These are phyloP conservation scores for Euspilapteryx auroguttella DNA, from an alignment of 2,888 invertebrate genomes.

Conservation along the genomic window DNA sequence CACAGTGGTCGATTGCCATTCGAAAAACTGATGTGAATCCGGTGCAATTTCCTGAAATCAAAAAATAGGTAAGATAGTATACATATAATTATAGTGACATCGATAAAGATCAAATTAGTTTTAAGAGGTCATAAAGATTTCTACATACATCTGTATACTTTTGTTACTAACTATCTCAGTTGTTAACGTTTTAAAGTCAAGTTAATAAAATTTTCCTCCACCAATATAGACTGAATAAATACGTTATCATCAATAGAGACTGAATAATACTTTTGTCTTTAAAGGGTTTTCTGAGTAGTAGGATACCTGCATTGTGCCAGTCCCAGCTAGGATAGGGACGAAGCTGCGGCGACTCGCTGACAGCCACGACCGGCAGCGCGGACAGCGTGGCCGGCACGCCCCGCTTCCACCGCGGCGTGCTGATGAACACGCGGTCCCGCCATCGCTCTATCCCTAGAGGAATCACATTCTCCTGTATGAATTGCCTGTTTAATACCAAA, in stretches of 20 bases:
- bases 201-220: no score
- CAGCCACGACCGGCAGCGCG: slow-evolving; percentile 59
- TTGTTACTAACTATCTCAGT: no score
- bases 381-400: slow-evolving; percentile 77
- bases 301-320: slow-evolving; percentile 65
- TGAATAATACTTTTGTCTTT: no score
- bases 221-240: no score
- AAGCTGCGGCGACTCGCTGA: slow-evolving; percentile 61
- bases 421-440: slow-evolving; percentile 70
- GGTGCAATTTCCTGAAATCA: slow-evolving; percentile 39
- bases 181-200: no score
- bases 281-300: no score
- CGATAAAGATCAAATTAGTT: no score
- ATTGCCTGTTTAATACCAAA: slow-evolving; percentile 58
- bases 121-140: no score
- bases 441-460: slow-evolving; percentile 75
- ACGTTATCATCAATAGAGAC: no score
- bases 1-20: slow-evolving; percentile 75
- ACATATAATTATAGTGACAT: no score
- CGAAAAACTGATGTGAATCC: slow-evolving; percentile 79
- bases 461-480: slow-evolving; percentile 71
- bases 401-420: slow-evolving; percentile 75
- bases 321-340: slow-evolving; percentile 77
- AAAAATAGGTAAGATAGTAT: slow-evolving; percentile 7
- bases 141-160: no score